Evolutionary conservation across 2,797 vertebrate species (phyloP).

Genomic region (Enteromius argenteus): DNA sequence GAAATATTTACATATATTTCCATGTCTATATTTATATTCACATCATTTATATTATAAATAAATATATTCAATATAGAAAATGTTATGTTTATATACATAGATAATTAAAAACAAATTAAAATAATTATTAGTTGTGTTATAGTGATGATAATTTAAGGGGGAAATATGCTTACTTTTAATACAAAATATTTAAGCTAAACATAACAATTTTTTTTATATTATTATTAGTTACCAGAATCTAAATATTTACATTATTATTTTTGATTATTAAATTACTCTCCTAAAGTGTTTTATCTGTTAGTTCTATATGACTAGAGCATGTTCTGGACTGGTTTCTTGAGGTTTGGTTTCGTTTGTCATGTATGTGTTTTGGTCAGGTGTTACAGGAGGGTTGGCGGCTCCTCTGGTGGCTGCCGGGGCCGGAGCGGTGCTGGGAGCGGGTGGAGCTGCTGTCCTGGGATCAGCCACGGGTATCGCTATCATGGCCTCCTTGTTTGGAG

Average conservation of each 20-base stretch:
- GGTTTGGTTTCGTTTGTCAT: neutral
- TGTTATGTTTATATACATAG: too few relatives aligned
- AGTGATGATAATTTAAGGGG: neutral
- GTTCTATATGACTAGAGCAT: neutral
- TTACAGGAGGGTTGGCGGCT: constrained; percentile 94
- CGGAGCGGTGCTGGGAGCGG: constrained; percentile 87
- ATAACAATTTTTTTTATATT: neutral
- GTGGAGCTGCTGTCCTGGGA: constrained; percentile 91
- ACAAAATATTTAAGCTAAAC: neutral
- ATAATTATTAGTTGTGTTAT: neutral
- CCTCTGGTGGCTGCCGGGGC: constrained; percentile 93
- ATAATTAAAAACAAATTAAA: too few relatives aligned
- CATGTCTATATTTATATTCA: too few relatives aligned
- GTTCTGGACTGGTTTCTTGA: neutral
- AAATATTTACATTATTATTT: neutral
- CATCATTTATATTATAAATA: too few relatives aligned
- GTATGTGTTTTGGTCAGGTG: constrained; percentile 75
- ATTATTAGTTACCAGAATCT: neutral
- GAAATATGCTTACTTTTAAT: neutral
- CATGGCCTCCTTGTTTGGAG: constrained; percentile 95
- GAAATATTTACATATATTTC: too few relatives aligned
- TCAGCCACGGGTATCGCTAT: constrained; percentile 92
- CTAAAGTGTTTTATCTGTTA: neutral
- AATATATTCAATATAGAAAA: too few relatives aligned
- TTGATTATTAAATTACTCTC: neutral